Percentiles rank a stretch among this genome's conserved stretches.
Evolutionary conservation across 2,113 vertebrate species (phyloP).

Genomic region (Bombycilla garrulus): DNA sequence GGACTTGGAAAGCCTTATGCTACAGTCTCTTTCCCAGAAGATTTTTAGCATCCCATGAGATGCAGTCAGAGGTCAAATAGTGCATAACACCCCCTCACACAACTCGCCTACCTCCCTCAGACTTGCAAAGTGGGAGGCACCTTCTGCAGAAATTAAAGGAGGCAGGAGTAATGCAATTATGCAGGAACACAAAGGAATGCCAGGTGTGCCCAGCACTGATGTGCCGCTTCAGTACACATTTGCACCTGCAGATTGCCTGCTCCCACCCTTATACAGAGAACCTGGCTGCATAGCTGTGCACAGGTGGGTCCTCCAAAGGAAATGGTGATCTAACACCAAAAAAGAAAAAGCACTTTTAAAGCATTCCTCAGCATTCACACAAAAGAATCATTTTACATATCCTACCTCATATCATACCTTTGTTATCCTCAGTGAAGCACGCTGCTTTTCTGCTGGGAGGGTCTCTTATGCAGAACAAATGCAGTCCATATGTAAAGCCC

Average conservation of each 20-base stretch:
- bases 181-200: not conserved
- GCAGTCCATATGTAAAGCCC: not conserved
- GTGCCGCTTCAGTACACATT: rapidly evolving
- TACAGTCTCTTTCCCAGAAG: not conserved
- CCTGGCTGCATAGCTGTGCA: not conserved
- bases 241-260: not conserved
- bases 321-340: not conserved
- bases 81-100: not conserved
- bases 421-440: not conserved
- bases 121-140: not conserved
- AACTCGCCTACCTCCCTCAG: not conserved
- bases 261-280: not conserved
- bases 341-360: not conserved
- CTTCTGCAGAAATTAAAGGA: not conserved
- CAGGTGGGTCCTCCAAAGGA: not conserved
- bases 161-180: not conserved
- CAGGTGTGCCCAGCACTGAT: not conserved
- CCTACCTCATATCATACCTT: not conserved
- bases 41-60: not conserved
- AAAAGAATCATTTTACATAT: not conserved
- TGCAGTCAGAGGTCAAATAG: not conserved
- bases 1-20: not conserved
- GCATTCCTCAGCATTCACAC: not conserved
- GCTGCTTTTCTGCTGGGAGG: not conserved
- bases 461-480: not conserved